Evolutionary conservation across 2,113 vertebrate species (phyloP).

Genomic region (Tetrao urogallus): DNA sequence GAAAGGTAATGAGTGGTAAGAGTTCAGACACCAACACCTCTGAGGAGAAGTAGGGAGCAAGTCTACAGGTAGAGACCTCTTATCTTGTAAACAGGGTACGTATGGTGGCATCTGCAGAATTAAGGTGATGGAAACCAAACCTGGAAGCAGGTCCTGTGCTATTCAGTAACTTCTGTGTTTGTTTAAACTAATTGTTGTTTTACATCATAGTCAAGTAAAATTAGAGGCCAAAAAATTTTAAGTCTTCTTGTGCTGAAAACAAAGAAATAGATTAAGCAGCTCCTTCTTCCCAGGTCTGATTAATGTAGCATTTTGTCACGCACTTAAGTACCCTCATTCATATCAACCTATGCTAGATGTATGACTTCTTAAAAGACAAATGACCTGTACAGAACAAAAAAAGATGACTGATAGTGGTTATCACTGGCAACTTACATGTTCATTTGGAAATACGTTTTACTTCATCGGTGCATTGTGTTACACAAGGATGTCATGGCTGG

Average conservation of each 20-base stretch:
- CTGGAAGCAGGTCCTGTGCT: background rate
- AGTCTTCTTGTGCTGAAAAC: background rate
- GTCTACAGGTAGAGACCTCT: background rate
- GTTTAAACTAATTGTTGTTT: background rate
- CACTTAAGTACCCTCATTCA: background rate
- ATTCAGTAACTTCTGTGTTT: background rate
- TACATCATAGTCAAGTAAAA: background rate
- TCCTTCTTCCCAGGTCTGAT: background rate
- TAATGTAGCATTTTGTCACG: background rate
- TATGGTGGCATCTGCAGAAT: background rate
- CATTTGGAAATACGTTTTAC: background rate
- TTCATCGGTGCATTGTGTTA: background rate
- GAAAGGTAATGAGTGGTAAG: background rate
- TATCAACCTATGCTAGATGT: accelerated
- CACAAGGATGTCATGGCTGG: background rate
- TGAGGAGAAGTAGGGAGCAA: background rate
- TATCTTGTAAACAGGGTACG: background rate
- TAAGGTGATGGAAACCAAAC: background rate
- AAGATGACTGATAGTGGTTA: background rate
- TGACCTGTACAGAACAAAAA: background rate
- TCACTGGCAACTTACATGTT: background rate
- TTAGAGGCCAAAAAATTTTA: background rate
- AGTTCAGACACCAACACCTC: background rate
- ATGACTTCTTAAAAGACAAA: background rate
- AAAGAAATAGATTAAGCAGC: background rate